These are phyloP conservation scores for Huso huso DNA, from an alignment of 2,797 vertebrate genomes.

Conservation along the genomic window DNA sequence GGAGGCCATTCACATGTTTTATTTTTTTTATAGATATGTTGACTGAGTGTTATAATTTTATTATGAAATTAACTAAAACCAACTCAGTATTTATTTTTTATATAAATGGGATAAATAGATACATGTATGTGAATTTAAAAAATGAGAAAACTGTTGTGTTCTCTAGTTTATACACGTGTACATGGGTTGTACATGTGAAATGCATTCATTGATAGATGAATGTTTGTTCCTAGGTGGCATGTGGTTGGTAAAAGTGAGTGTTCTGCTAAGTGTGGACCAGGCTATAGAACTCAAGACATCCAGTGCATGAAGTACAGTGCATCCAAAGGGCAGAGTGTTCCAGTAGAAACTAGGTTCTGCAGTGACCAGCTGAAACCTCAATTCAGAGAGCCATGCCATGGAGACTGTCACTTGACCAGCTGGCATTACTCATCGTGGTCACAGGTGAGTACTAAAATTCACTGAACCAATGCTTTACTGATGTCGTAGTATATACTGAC, in stretches of 20 bases:
- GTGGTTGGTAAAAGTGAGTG: constrained; percentile 81
- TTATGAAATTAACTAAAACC: too few species aligned
- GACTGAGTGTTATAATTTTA: too few species aligned
- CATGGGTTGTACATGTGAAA: too few species aligned
- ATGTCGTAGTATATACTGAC: too few species aligned
- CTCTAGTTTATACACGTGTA: background rate
- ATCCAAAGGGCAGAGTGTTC: constrained; percentile 63
- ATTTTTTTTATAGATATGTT: too few species aligned
- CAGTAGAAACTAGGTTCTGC: constrained; percentile 65
- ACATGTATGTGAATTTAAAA: background rate
- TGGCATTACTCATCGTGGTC: constrained; percentile 94
- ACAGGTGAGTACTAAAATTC: constrained; percentile 59
- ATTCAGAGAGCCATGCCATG: constrained; percentile 74
- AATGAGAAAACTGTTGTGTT: too few species aligned
- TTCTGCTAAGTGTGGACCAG: constrained; percentile 78
- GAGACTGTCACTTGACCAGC: constrained; percentile 75
- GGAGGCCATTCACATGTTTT: too few species aligned
- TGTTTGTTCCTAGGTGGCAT: constrained; percentile 69
- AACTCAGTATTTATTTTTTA: background rate
- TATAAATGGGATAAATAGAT: background rate
- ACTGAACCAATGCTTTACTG: too few species aligned
- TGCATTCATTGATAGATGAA: background rate
- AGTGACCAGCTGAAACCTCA: constrained; percentile 70
- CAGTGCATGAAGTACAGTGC: constrained; percentile 80
- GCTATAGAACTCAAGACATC: constrained; percentile 73